phyloP scores from a whole-genome alignment of 2,888 invertebrate species.

The Cephus runcator region DNA sequence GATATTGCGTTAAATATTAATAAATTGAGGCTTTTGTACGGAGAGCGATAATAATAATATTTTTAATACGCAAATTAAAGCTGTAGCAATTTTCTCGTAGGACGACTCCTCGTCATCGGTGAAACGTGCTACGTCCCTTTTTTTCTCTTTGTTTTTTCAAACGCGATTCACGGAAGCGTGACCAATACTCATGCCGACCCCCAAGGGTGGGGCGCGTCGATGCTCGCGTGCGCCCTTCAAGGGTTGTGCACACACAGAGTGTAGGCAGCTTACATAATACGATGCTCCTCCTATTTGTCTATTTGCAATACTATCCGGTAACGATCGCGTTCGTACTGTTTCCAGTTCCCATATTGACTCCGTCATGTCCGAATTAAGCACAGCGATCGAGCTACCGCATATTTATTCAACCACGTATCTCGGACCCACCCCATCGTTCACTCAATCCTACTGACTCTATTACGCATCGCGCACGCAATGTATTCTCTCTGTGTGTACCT shows the following conservation, averaged over 20 bases:
- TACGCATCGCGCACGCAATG: slow-evolving; percentile 3
- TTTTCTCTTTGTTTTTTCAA: not conserved
- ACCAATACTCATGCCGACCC: not conserved
- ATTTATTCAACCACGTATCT: not conserved
- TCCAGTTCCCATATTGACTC: slow-evolving; percentile 55
- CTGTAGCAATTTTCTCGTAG: not conserved
- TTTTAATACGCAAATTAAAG: not conserved
- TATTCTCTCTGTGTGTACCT: slow-evolving; percentile 24
- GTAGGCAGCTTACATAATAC: slow-evolving; percentile 38
- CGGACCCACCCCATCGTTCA: not conserved
- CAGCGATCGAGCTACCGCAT: slow-evolving; percentile 1
- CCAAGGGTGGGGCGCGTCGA: not conserved
- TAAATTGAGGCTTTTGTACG: not conserved
- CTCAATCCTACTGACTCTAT: not conserved
- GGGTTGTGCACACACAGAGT: slow-evolving; percentile 23
- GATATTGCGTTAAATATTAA: not conserved
- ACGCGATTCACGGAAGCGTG: not conserved
- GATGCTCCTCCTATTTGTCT: slow-evolving; percentile 38
- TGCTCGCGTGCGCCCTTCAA: slow-evolving; percentile 12
- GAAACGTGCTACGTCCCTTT: not conserved
- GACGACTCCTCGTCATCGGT: not conserved
- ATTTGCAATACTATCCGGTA: slow-evolving; percentile 47
- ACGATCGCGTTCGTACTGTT: slow-evolving; percentile 53
- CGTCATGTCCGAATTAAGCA: slow-evolving; percentile 29
- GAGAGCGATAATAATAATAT: not conserved